Evolutionary conservation across 1,140 invertebrate genomes (phyloP), one percentile per base, ranked within the genome.

Genomic region (Caerostris extrusa): DNA sequence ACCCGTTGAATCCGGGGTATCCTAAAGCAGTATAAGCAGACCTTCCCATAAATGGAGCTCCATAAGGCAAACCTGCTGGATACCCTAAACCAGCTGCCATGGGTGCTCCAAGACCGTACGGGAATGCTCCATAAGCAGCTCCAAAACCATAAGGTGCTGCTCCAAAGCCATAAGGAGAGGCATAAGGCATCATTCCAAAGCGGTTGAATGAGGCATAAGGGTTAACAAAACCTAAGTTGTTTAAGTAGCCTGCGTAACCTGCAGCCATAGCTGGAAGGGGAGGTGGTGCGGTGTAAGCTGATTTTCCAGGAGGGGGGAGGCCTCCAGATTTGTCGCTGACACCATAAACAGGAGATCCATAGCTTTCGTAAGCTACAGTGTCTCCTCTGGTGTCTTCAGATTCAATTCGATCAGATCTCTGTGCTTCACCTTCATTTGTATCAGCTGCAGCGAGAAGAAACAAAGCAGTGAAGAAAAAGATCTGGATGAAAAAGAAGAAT

Each of bases 211-310:
- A 7, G 6, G 55, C 53, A 50, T 53, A 60, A 17, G 77, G 57
- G 10, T 71, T 85, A 7, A n/a, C 92, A 17, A 61, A 69, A 12
- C 91, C 91, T 58, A 88, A n/a, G 12, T 34, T 53, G 7, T 19
- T 88, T 8, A 93, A 53, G 85, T 93, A 93, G 19, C 55, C 64
- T 10, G 92, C 7, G 17, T 93, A 93, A 8, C 17, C 77, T 19
- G 91, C 81, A 10, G 60, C 34, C 14, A 92, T 14, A 3, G 90
- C 67, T 69, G 91, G 91, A n/a, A 60, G 69, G 7, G 83, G 61
- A 3, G 83, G 8, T 67, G 82, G 81, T 7, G 50, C 14, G 5
- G 34, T 10, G 50, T 87, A 87, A 0, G n/a, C 91, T 34, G 91
- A 71, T 58, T 69, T 91, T 77, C 71, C 71, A 50, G 71, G 71